Conservation (phyloP, 2,888 invertebrate genomes). For the Eristalinus aeneus region DNA sequence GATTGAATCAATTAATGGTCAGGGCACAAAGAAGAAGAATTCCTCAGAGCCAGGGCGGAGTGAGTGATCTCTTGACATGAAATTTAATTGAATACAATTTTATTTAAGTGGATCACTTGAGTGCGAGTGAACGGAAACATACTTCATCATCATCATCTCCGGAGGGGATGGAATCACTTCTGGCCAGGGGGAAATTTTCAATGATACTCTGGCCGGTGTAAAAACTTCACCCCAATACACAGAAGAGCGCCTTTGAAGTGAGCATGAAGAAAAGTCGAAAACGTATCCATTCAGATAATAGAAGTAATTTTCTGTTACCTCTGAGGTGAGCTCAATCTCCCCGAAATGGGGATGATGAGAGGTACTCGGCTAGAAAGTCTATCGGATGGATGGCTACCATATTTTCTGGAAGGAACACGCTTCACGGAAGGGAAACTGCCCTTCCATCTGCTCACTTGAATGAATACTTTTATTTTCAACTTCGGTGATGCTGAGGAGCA, state of each 20-base stretch:
- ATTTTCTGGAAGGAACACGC: not conserved
- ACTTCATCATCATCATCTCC: not conserved
- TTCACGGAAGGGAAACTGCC: not conserved
- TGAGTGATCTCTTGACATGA: not conserved
- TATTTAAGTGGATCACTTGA: slow-evolving; percentile 24
- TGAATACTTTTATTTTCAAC: not conserved
- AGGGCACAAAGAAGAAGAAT: slow-evolving; percentile 8
- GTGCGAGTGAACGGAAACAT: slow-evolving; percentile 15
- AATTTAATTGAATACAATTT: slow-evolving; percentile 26
- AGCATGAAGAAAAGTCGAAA: not conserved
- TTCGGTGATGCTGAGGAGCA: not conserved
- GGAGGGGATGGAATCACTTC: not conserved
- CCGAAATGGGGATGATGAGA: not conserved
- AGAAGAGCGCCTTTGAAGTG: not conserved
- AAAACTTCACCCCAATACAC: not conserved
- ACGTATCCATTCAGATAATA: not conserved
- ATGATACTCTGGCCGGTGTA: not conserved
- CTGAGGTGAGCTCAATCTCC: not conserved
- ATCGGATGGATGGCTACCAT: not conserved
- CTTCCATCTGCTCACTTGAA: not conserved
- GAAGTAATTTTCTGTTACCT: slow-evolving; percentile 9
- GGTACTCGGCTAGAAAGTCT: slow-evolving; percentile 1
- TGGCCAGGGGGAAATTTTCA: not conserved
- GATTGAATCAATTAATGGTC: slow-evolving; percentile 37
- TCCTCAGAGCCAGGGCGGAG: not conserved